A percentile compares a stretch with the other conserved stretches of the same genome.
phyloP scores from a whole-genome alignment of 1,140 invertebrate genomes.

The Trichonephila clavipes region DNA sequence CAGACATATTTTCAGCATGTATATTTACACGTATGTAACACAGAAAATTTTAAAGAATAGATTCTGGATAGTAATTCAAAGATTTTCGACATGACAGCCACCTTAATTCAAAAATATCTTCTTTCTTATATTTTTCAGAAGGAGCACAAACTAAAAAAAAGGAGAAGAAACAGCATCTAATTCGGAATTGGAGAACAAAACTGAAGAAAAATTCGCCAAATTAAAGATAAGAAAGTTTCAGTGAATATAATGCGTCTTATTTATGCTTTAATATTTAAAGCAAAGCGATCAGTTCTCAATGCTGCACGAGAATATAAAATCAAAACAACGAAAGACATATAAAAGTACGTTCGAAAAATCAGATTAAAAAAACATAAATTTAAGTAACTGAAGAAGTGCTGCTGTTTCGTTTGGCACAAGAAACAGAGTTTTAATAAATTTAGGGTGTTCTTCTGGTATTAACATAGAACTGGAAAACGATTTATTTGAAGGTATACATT shows the following conservation, averaged over 20 bases:
- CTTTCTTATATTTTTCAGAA: background rate
- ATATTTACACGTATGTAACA: background rate
- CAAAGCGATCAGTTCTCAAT: background rate
- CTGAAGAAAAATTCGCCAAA: background rate
- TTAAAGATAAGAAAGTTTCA: background rate
- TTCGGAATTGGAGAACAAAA: background rate
- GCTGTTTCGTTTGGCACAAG: background rate
- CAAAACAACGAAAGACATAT: background rate
- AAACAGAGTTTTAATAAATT: slow-evolving; percentile 60
- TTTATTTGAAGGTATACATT: slow-evolving; percentile 66
- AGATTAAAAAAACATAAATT: slow-evolving; percentile 18
- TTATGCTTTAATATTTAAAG: background rate
- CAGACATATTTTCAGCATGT: background rate
- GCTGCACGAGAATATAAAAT: background rate
- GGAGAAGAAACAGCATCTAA: background rate
- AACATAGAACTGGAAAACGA: slow-evolving; percentile 49
- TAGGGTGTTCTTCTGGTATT: slow-evolving; percentile 13
- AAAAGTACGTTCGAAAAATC: slow-evolving; percentile 12
- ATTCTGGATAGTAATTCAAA: background rate
- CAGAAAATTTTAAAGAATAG: background rate
- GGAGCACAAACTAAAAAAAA: background rate
- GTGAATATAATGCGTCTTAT: background rate
- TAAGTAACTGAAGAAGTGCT: background rate
- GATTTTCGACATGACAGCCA: background rate
- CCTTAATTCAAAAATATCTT: background rate